Evolutionary conservation across 2,888 invertebrate genomes (phyloP).

Genomic region (Sphaerophoria taeniata): DNA sequence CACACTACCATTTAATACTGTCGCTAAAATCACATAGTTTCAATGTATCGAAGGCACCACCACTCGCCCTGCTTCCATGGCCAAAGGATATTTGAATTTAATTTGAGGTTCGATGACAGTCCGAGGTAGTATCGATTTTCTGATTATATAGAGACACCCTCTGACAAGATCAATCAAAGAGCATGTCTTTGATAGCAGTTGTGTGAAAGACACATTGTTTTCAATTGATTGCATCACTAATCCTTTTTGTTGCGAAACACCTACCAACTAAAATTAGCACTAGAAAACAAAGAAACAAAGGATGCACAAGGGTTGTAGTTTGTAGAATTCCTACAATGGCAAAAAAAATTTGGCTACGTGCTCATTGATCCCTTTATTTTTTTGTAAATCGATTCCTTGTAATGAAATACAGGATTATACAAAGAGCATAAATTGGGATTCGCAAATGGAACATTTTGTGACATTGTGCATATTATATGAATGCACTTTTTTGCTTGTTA

Average conservation of each 20-base stretch:
- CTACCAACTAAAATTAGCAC: background rate
- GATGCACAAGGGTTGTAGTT: too few relatives aligned
- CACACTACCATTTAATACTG: background rate
- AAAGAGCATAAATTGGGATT: background rate
- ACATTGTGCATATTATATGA: background rate
- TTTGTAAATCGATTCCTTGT: background rate
- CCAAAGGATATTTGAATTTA: background rate
- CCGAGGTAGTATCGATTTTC: background rate
- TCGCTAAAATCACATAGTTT: background rate
- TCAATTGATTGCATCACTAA: conserved; percentile 57
- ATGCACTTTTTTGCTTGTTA: too few relatives aligned
- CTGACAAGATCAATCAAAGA: conserved; percentile 24
- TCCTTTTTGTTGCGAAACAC: conserved; percentile 34
- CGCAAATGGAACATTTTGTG: background rate
- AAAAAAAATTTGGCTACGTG: background rate
- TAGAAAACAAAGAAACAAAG: background rate
- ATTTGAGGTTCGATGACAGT: conserved; percentile 2
- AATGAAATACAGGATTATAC: background rate
- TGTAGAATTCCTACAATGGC: too few relatives aligned
- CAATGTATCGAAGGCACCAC: background rate
- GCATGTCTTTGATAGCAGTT: conserved; percentile 12
- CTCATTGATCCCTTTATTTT: background rate
- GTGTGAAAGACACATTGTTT: conserved; percentile 36
- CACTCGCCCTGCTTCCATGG: background rate
- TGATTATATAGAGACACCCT: conserved; percentile 10